These are phyloP conservation scores for Lepidurus couesii DNA, from an alignment of 1,140 invertebrate species.

Conservation along the genomic window DNA sequence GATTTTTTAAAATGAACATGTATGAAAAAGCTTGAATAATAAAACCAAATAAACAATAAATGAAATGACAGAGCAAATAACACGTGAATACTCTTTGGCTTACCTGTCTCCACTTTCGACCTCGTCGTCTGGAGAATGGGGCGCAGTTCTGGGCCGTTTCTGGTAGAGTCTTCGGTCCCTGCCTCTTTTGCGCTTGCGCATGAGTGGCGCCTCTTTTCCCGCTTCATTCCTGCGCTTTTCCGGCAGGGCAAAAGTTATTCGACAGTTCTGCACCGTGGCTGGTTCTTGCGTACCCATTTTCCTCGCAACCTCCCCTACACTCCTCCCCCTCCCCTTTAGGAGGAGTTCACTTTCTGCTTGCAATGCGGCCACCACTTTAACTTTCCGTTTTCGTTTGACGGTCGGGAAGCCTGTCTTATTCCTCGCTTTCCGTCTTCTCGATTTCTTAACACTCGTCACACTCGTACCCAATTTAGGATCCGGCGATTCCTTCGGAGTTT, in stretches of 20 bases:
- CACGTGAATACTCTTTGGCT: not conserved
- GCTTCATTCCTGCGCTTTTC: not conserved
- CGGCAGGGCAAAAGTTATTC: not conserved
- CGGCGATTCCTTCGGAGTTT: not conserved
- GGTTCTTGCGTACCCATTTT: slow-evolving; percentile 17
- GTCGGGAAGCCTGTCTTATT: slow-evolving; percentile 82
- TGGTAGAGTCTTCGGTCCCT: not conserved
- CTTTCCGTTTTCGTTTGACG: slow-evolving; percentile 73
- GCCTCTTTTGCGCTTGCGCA: slow-evolving; percentile 5
- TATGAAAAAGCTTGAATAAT: too few species aligned
- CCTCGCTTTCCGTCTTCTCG: slow-evolving; percentile 58
- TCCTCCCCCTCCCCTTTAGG: slow-evolving; percentile 35
- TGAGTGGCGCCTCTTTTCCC: not conserved
- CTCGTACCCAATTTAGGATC: not conserved
- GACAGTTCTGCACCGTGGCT: not conserved
- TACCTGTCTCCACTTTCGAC: slow-evolving; percentile 4
- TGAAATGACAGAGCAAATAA: too few species aligned
- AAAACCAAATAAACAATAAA: too few species aligned
- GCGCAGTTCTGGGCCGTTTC: slow-evolving; percentile 1
- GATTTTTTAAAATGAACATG: too few species aligned
- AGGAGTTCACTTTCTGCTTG: not conserved
- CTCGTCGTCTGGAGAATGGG: not conserved
- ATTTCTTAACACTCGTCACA: slow-evolving; percentile 20
- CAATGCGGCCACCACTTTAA: not conserved
- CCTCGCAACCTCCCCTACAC: not conserved